Conservation (phyloP, 2,888 invertebrate genomes). For the Trissolcus japonicus region DNA sequence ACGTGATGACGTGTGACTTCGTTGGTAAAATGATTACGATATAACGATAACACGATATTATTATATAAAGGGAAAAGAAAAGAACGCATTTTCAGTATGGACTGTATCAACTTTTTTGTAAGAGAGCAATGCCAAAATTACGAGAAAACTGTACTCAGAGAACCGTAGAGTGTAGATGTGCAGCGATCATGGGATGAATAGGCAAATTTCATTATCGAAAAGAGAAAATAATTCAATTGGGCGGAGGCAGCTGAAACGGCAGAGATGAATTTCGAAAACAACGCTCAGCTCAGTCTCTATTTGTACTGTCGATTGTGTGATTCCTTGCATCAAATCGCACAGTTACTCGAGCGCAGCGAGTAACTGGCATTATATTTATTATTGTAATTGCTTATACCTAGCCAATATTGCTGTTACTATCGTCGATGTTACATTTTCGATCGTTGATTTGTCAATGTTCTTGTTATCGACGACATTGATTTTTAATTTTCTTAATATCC, state of each 20-base stretch:
- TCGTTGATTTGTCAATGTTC: constrained; percentile 53
- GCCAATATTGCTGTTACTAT: constrained; percentile 52
- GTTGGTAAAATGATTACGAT: constrained; percentile 48
- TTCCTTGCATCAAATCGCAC: constrained; percentile 42
- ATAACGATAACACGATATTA: constrained; percentile 42
- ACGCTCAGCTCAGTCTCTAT: constrained; percentile 24
- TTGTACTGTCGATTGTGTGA: constrained; percentile 47
- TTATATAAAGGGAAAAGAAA: constrained; percentile 20
- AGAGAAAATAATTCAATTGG: constrained; percentile 1
- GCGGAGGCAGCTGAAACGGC: no score
- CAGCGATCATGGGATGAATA: constrained; percentile 37
- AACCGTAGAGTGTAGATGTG: constrained; percentile 35
- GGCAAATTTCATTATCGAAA: constrained; percentile 22
- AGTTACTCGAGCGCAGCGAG: constrained; percentile 29
- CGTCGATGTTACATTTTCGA: constrained; percentile 53
- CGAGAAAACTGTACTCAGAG: constrained; percentile 12
- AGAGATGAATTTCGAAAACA: not conserved
- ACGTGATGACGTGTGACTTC: constrained; percentile 47
- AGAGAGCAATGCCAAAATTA: constrained; percentile 10
- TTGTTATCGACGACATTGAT: constrained; percentile 51
- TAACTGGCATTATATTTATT: constrained; percentile 49
- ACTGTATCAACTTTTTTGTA: constrained; percentile 50
- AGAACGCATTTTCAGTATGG: constrained; percentile 38
- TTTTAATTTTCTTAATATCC: constrained; percentile 37
- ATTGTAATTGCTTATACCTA: constrained; percentile 54